phyloP scores from a whole-genome alignment of 92 coral and sea anemone genomes.

The Montipora capitata region DNA sequence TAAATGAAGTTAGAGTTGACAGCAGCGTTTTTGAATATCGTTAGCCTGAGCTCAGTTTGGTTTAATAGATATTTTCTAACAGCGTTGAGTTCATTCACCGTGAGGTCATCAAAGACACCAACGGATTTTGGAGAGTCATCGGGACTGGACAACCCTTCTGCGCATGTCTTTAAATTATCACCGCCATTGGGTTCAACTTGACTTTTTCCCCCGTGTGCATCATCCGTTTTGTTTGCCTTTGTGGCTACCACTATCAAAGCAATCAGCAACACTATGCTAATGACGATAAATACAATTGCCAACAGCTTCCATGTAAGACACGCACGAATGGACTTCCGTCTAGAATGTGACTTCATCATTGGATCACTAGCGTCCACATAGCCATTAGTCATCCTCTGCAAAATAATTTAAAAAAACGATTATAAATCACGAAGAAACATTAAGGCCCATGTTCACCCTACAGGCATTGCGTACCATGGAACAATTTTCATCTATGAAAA shows the following conservation, averaged over 20 bases:
- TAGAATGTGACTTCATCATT: conserved; percentile 5
- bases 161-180: background rate
- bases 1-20: conserved; percentile 66
- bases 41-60: conserved; percentile 54
- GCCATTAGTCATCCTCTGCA: too few species aligned
- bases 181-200: background rate
- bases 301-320: conserved; percentile 25
- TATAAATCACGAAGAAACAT: too few species aligned
- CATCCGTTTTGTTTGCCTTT: background rate
- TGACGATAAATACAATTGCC: conserved; percentile 37
- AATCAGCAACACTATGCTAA: conserved; percentile 37
- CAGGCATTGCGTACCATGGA: too few species aligned
- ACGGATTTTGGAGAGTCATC: conserved; percentile 37
- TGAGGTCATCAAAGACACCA: conserved; percentile 77
- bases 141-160: conserved; percentile 19
- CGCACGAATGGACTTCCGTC: background rate
- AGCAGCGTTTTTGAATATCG: conserved; percentile 47
- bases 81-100: conserved; percentile 50
- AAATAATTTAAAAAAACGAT: background rate
- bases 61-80: conserved; percentile 76
- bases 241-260: conserved; percentile 64
- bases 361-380: conserved; percentile 26
- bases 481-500: too few species aligned
- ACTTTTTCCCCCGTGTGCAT: background rate
- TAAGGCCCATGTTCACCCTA: too few species aligned